Base-by-base conservation (phyloP, 2,113 vertebrate genomes). In the Ctenodactylus gundi region DNA sequence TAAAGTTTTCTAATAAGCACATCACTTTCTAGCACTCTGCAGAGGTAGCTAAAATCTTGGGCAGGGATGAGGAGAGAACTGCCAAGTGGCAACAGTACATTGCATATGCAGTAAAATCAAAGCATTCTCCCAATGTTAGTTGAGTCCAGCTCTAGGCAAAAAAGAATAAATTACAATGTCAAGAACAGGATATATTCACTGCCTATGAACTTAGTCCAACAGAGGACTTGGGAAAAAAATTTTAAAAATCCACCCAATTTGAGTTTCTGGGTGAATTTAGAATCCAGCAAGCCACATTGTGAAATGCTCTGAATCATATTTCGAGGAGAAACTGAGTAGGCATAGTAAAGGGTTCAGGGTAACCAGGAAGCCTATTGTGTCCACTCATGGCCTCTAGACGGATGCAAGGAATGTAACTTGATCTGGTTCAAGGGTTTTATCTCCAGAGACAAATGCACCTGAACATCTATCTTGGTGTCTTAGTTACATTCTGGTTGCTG, bases 1-100 rank as follows among this genome's bases (percentile, higher is more conserved):
- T 88, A 94, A 95, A 96, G 90, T 97, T 97, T 95, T 95, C 90
- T 95, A 96, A 96, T 91, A 95, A 96, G 94, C 84, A 85, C 67
- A 86, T 85, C 82, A n/a, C 88, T 94, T 92, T 82, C 88, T 77
- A 94, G 85, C 70, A 91, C 57, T 85, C 85, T 86, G 90, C 62
- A 20, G 65, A 94, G 76, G 88, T 72, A 86, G 93, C 85, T 93
- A 78, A 94, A 93, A 90, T 92, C 92, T 88, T 84, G 51, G 94
- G 92, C 81, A 53, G 18, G 67, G 80, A 60, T 72, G 36, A 77
- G 75, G 72, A 81, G 80, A 93, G 84, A 62, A 31, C 4, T 81
- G 90, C 92, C 88, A 95, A 93, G 67, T 90, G 78, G 90, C 92
- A 96, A 91, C 36, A 51, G 10, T 90, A 34, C 3, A 34, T 64